phyloP scores from a whole-genome alignment of 2,797 vertebrate genomes.

The Hylomyscus alleni region DNA sequence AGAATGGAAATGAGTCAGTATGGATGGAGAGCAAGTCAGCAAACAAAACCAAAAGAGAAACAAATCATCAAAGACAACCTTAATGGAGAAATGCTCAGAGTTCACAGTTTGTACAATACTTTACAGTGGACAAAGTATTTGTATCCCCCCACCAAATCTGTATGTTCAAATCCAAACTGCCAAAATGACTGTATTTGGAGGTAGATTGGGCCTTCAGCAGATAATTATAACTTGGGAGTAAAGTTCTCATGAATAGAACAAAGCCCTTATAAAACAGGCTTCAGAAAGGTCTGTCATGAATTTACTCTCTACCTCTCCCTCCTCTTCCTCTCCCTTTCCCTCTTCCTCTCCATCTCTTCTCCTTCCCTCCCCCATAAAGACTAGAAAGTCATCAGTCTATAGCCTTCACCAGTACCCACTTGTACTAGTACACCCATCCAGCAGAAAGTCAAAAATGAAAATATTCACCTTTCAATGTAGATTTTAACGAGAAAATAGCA shows the following conservation, averaged over 20 bases:
- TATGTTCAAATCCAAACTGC: neutral
- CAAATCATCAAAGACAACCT: neutral
- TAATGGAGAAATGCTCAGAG: neutral
- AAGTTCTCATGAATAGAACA: neutral
- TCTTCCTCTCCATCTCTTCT: too few species aligned
- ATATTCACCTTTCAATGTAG: neutral
- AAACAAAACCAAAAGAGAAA: neutral
- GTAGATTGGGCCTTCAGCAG: neutral
- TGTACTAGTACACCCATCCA: neutral
- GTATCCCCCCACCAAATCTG: neutral
- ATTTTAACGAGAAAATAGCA: conserved; percentile 8
- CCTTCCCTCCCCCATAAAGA: neutral
- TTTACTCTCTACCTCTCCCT: neutral
- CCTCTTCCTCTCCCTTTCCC: too few species aligned
- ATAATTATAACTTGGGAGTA: neutral
- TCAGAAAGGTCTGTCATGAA: neutral
- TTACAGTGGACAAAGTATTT: neutral
- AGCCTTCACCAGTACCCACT: neutral
- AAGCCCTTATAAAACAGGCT: neutral
- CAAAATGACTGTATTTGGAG: neutral
- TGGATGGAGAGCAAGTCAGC: neutral
- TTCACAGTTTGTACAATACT: neutral
- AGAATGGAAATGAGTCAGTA: neutral
- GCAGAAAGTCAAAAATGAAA: conserved; percentile 9
- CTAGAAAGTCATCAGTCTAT: neutral